phyloP scores from a whole-genome alignment of 2,888 invertebrate genomes.

The Sphaerophoria taeniata region DNA sequence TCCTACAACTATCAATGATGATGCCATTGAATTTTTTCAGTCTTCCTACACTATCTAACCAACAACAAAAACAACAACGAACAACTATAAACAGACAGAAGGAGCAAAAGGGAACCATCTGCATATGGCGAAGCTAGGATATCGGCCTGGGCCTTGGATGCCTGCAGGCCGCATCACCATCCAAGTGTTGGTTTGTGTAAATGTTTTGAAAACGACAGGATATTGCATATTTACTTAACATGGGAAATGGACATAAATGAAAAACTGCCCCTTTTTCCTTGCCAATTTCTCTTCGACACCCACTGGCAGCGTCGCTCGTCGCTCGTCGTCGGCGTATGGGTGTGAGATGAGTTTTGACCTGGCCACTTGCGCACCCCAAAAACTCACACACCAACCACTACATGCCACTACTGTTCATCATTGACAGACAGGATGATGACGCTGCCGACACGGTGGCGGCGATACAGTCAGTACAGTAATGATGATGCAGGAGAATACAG shows the following conservation, averaged over 20 bases:
- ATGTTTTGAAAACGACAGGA: conserved; percentile 75
- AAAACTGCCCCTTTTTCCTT: conserved; percentile 63
- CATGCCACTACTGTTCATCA: conserved; percentile 54
- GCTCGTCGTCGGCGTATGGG: not conserved
- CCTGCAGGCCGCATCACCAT: conserved; percentile 67
- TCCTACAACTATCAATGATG: conserved; percentile 43
- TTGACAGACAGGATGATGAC: conserved; percentile 44
- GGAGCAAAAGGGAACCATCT: conserved; percentile 46
- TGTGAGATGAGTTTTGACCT: conserved; percentile 56
- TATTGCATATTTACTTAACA: conserved; percentile 76
- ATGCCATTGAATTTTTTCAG: conserved; percentile 49
- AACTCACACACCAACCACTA: not conserved
- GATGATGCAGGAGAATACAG: conserved; percentile 53
- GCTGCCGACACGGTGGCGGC: conserved; percentile 29
- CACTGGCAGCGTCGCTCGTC: not conserved
- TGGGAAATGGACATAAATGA: conserved; percentile 76
- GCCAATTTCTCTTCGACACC: conserved; percentile 36
- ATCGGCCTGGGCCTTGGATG: conserved; percentile 56
- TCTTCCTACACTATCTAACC: not conserved
- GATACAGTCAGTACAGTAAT: conserved; percentile 21
- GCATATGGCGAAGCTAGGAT: conserved; percentile 45
- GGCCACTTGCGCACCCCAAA: conserved; percentile 48
- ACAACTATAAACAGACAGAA: not conserved
- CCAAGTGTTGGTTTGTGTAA: conserved; percentile 69
- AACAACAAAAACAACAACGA: not conserved